Percentiles rank a stretch among this genome's conserved stretches.
Conservation (phyloP, 2,113 vertebrate species). For the Gracilinanus agilis region DNA sequence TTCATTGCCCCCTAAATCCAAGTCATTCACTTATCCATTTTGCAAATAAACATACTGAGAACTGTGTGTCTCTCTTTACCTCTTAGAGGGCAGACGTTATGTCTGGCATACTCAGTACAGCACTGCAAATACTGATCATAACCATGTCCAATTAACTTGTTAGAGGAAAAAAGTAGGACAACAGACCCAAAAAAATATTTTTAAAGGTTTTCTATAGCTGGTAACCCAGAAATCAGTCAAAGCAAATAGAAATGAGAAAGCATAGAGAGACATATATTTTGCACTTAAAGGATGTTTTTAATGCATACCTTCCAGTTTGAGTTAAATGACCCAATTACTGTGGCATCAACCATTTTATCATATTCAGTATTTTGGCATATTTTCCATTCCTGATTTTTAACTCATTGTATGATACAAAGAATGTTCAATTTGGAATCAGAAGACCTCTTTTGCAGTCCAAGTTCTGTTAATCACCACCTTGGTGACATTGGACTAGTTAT, state of each 20-base stretch:
- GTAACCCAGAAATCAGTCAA: not conserved
- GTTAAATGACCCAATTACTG: not conserved
- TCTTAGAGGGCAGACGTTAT: not conserved
- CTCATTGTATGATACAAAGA: not conserved
- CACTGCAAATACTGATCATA: not conserved
- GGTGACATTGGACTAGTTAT: not conserved
- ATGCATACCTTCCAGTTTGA: not conserved
- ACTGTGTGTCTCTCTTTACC: not conserved
- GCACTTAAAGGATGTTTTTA: constrained; percentile 6
- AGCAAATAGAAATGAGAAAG: not conserved
- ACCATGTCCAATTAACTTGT: constrained; percentile 5
- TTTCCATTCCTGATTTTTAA: not conserved
- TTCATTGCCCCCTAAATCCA: not conserved
- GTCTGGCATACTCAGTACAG: not conserved
- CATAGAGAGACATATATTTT: not conserved
- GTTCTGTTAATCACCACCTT: not conserved
- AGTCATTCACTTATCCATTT: not conserved
- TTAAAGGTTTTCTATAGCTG: not conserved
- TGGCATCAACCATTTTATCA: not conserved
- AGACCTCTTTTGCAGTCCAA: not conserved
- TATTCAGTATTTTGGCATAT: not conserved
- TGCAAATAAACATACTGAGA: not conserved
- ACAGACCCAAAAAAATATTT: not conserved
- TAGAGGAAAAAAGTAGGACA: not conserved
- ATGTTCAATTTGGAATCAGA: not conserved